Base-by-base conservation (phyloP, 2,888 invertebrate genomes). In the Agrochola lychnidis region DNA sequence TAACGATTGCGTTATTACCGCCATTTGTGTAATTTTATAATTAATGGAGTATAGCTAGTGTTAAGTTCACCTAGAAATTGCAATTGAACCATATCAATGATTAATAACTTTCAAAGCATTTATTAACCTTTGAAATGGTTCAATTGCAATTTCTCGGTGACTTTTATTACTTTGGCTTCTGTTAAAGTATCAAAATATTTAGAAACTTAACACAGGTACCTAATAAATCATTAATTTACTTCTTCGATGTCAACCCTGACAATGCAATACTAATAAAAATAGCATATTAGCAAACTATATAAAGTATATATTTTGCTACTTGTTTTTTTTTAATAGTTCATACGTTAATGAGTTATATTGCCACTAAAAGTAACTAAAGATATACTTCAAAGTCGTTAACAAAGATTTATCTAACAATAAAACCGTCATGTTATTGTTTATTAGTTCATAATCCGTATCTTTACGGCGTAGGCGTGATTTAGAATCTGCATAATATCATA, bases 381-480 rank as follows among this genome's bases (percentile, higher is more conserved):
- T 40, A 59, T 40, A 63, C 25, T 70, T 48, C 14, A n/a, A 16
- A 57, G 12, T 61, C 25, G 19, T 73, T 66, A 45, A 22, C 59
- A 59, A 48, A 40, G 42, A 66, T 64, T 48, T 40, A 63, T 25
- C 14, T 70, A n/a, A 63, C 16, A 69, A 72, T 81, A 74, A 78
- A 72, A 63, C 36, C 36, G 45, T 66, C 40, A 40, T 77, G 42
- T 14, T 70, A n/a, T 68, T 75, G 19, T 85, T 82, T 79, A 77
- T 63, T 79, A 36, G 53, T 56, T 36, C 67, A 75, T 84, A 64
- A 64, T 62, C 30, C 42, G 19, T 78, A 70, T 82, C 74, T 82
- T 75, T 70, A 79, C 59, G 36, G 51, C 59, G 14, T 42, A 53
- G 16, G 16, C 42, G 64, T 64, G 22, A 63, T 59, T 73, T 48